Evolutionary conservation across 2,888 invertebrate genomes (phyloP), one percentile per base, ranked within the genome.

Genomic region (Enchytraeus crypticus): DNA sequence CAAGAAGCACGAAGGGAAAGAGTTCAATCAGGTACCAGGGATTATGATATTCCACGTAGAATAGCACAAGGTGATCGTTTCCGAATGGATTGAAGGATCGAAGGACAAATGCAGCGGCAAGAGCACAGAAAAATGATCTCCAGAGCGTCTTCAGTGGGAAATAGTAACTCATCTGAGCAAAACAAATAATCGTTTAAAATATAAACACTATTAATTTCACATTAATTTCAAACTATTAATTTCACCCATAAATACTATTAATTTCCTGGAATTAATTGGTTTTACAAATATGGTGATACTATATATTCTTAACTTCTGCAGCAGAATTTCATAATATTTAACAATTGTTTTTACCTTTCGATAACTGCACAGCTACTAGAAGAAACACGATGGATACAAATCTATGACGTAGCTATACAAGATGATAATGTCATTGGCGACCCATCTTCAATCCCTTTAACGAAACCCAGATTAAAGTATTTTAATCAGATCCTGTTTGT

Each of bases 81-180:
- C 98, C 98, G 80, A 98, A 98, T 1, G 98, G 98, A 81, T 98
- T 97, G 74, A 98, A 90, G n/a, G n/a, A n/a, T n/a, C n/a, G n/a
- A n/a, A n/a, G n/a, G n/a, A n/a, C n/a, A n/a, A n/a, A n/a, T n/a
- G 95, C 97, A 1, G 97, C 97, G 64, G 97, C 91, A 72, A 99
- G 81, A 0, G 98, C 98, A 79, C 97, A 98, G 83, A 98, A 99
- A 82, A 98, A 98, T 1, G 96, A 97, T 30, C 98, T 85, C 97
- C 98, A 98, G 56, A 99, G 81, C 0, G 98, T 98, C 82, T 98
- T 99, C 80, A 98, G 80, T 0, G 98, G 98, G 77, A 98, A 99
- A 79, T 99, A 98, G 80, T 99, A 99, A 61, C 95, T 96, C 51
- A 92, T 91, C 90, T 92, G 80, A 2, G 66, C 58, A 32, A 57